A percentile compares a stretch with the other conserved stretches of the same genome.
Conservation (phyloP, 2,113 vertebrate species). For the Orientallactaga bullata region DNA sequence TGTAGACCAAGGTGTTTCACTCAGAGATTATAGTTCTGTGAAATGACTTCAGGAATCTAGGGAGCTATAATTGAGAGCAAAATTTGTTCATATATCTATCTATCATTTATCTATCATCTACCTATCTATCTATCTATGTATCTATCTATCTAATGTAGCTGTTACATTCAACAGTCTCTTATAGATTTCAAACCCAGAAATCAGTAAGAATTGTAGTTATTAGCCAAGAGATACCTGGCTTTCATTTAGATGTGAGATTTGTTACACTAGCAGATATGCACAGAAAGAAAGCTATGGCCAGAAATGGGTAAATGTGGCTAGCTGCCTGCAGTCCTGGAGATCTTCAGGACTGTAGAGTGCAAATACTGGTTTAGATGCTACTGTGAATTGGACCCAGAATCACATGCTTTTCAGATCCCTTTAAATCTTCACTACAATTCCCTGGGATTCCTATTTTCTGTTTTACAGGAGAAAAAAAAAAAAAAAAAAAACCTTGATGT, state of each 20-base stretch:
- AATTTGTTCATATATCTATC: neutral
- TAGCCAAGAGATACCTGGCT: neutral
- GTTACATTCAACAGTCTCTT: neutral
- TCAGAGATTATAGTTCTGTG: neutral
- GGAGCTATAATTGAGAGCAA: neutral
- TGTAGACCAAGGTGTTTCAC: neutral
- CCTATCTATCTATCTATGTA: too few species aligned
- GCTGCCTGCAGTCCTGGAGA: neutral
- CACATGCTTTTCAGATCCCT: neutral
- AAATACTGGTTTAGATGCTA: neutral
- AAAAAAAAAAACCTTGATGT: neutral
- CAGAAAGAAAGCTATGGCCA: neutral
- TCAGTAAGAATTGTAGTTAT: constrained; percentile 10
- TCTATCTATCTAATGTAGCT: too few species aligned
- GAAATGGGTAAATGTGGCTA: neutral
- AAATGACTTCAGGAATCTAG: neutral
- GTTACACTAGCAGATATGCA: neutral
- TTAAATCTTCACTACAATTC: constrained; percentile 1
- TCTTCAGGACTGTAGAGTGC: neutral
- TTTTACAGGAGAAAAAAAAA: constrained; percentile 40
- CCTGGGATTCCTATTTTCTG: neutral
- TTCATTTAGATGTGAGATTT: neutral
- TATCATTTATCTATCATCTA: too few species aligned
- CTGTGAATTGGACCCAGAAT: neutral
- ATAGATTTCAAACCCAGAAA: neutral